Conservation (phyloP, 1,140 invertebrate species). For the Drosophila tsacasi region DNA sequence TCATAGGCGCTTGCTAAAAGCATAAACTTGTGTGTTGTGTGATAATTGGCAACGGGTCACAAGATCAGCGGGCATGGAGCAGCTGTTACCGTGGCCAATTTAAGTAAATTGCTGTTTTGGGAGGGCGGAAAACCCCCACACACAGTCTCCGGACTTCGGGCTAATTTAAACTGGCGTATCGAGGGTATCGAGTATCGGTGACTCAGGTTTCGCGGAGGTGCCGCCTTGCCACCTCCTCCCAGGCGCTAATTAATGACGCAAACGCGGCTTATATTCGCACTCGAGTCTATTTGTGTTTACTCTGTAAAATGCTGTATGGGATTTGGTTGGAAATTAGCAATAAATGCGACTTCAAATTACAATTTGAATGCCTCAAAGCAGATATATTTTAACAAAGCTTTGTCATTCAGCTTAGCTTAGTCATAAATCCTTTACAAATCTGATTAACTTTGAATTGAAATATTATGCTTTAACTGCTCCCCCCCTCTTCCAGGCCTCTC, state of each 20-base stretch:
- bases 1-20: slow-evolving; percentile 57
- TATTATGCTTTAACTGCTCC: background rate
- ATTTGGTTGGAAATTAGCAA: background rate
- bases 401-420: no score
- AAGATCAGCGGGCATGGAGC: slow-evolving; percentile 32
- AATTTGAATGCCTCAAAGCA: background rate
- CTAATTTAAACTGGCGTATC: slow-evolving; percentile 61
- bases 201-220: slow-evolving; percentile 36
- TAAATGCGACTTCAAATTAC: background rate
- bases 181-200: slow-evolving; percentile 27
- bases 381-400: background rate
- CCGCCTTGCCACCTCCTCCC: slow-evolving; percentile 36
- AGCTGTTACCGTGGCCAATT: slow-evolving; percentile 25
- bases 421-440: background rate
- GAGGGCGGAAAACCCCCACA: slow-evolving; percentile 22
- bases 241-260: slow-evolving; percentile 56
- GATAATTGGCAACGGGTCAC: slow-evolving; percentile 47
- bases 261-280: slow-evolving; percentile 12
- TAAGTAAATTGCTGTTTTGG: slow-evolving; percentile 23
- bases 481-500: slow-evolving; percentile 88
- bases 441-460: no score
- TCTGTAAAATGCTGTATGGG: background rate
- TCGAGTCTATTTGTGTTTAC: slow-evolving; percentile 8
- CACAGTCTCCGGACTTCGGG: slow-evolving; percentile 6
- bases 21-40: slow-evolving; percentile 7